phyloP scores from a whole-genome alignment of 1,140 invertebrate genomes.

The Trichoplusia ni region DNA sequence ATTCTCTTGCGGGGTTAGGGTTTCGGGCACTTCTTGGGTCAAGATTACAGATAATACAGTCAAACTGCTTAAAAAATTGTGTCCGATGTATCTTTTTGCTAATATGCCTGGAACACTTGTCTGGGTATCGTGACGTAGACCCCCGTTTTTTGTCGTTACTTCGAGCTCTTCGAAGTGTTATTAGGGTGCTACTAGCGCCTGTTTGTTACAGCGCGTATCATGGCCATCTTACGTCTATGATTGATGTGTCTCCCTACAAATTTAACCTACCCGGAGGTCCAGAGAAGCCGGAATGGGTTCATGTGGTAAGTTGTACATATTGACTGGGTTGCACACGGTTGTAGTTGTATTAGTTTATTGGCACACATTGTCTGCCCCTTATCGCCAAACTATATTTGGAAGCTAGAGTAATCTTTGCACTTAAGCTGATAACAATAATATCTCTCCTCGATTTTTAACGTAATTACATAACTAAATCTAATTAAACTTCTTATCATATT shows the following conservation, averaged over 20 bases:
- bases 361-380: not conserved
- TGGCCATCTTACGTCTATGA: slow-evolving; percentile 96
- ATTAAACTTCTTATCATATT: too few species aligned
- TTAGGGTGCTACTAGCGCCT: slow-evolving; percentile 78
- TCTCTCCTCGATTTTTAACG: not conserved
- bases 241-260: slow-evolving; percentile 99
- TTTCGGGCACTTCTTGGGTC: too few species aligned
- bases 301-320: slow-evolving; percentile 89
- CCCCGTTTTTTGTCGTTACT: slow-evolving; percentile 31
- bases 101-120: too few species aligned
- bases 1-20: not conserved
- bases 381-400: slow-evolving; percentile 1
- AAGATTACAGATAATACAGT: too few species aligned
- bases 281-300: slow-evolving; percentile 94
- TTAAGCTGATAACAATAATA: not conserved
- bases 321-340: slow-evolving; percentile 20
- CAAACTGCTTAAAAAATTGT: too few species aligned
- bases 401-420: not conserved
- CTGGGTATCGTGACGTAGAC: not conserved
- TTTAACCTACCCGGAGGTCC: slow-evolving; percentile 92
- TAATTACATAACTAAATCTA: too few species aligned
- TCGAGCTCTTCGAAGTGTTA: slow-evolving; percentile 54
- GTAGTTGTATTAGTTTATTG: not conserved
- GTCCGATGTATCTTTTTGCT: too few species aligned
- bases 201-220: slow-evolving; percentile 97